These are phyloP conservation scores for Epinephelus fuscoguttatus DNA, from an alignment of 2,113 vertebrate species.

Conservation along the genomic window DNA sequence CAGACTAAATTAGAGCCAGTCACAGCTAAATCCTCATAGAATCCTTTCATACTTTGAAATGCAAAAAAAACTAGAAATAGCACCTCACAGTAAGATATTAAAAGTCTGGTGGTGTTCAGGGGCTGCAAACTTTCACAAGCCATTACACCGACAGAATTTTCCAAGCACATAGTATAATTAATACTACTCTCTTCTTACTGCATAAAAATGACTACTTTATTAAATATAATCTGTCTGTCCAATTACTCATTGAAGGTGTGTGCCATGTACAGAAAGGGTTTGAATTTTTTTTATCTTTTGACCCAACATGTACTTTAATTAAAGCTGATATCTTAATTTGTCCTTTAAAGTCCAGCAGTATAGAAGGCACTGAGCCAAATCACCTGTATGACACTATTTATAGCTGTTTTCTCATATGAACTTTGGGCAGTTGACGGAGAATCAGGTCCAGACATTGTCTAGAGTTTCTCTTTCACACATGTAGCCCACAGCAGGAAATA, in stretches of 20 bases:
- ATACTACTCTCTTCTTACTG: slow-evolving; percentile 13
- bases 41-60: slow-evolving; percentile 63
- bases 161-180: slow-evolving; percentile 37
- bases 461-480: too few relatives aligned
- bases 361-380: neutral
- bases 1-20: slow-evolving; percentile 52
- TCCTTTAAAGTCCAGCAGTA: neutral
- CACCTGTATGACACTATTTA: neutral
- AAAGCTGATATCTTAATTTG: slow-evolving; percentile 21
- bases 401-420: too few relatives aligned
- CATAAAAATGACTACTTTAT: slow-evolving; percentile 8
- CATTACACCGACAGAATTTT: slow-evolving; percentile 35
- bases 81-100: slow-evolving; percentile 53
- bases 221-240: slow-evolving; percentile 26
- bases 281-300: neutral
- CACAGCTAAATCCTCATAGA: slow-evolving; percentile 45
- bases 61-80: slow-evolving; percentile 56
- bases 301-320: slow-evolving; percentile 12
- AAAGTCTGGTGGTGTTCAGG: slow-evolving; percentile 51
- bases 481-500: too few relatives aligned
- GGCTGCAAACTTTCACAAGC: slow-evolving; percentile 37
- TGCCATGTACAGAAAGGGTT: neutral
- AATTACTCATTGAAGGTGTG: slow-evolving; percentile 21
- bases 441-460: too few relatives aligned
- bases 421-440: too few relatives aligned